Percentiles rank a stretch among this genome's conserved stretches.
Conservation (phyloP, 2,113 vertebrate genomes). For the Zosterops japonicus region DNA sequence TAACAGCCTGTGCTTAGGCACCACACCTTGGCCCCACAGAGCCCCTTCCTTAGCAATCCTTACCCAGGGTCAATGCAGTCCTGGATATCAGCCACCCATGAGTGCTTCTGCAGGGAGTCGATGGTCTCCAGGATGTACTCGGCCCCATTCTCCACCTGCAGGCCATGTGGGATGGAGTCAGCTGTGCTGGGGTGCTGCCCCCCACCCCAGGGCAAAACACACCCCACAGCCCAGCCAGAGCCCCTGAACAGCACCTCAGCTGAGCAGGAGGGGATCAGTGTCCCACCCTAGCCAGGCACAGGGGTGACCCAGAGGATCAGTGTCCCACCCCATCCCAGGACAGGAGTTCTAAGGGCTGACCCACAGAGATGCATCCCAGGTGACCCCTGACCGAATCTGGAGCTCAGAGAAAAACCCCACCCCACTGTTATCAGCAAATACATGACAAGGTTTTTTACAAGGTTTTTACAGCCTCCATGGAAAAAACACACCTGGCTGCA, state of each 20-base stretch:
- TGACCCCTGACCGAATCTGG: background rate
- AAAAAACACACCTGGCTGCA: background rate
- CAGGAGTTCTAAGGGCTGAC: background rate
- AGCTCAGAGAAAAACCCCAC: background rate
- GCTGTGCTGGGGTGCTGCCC: background rate
- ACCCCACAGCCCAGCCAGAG: background rate
- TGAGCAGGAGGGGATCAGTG: background rate
- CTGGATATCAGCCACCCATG: slow-evolving; percentile 97
- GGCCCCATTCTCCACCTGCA: slow-evolving; percentile 88
- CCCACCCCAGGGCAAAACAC: background rate
- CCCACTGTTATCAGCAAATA: rapidly evolving
- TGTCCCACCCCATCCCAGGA: background rate
- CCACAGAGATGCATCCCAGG: background rate
- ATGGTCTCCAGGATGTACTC: slow-evolving; percentile 99
- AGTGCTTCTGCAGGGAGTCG: slow-evolving; percentile 97
- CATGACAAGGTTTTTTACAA: background rate
- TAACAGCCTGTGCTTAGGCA: background rate
- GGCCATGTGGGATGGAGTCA: background rate
- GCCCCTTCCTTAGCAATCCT: slow-evolving; percentile 32
- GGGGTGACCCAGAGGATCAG: background rate
- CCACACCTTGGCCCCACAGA: rapidly evolving
- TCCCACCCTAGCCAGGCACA: background rate
- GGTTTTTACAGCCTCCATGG: background rate
- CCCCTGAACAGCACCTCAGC: background rate
- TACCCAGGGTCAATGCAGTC: slow-evolving; percentile 97